phyloP scores from a whole-genome alignment of 1,140 invertebrate genomes.

The Drosophila santomea region DNA sequence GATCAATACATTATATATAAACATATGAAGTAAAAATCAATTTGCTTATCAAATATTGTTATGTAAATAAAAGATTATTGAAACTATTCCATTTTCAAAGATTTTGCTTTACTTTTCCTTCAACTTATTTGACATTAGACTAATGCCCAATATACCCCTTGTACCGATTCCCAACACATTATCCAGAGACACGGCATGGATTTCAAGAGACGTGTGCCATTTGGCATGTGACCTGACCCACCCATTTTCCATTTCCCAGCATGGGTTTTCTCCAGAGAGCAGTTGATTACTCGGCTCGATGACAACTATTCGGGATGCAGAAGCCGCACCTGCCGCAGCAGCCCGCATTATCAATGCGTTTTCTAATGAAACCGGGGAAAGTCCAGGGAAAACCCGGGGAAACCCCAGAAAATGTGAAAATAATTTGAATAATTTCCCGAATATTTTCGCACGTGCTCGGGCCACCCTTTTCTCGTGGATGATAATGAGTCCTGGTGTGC shows the following conservation, averaged over 20 bases:
- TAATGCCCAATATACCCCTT: slow-evolving; percentile 7
- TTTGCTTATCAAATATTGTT: no score
- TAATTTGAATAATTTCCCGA: slow-evolving; percentile 56
- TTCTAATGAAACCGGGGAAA: slow-evolving; percentile 30
- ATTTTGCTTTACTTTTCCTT: no score
- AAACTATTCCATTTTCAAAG: no score
- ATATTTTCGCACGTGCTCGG: slow-evolving; percentile 54
- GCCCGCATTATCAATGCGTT: slow-evolving; percentile 24
- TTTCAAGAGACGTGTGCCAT: slow-evolving; percentile 70
- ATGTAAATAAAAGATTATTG: no score
- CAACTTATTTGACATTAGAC: no score
- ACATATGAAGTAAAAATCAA: no score
- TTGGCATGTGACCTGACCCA: slow-evolving; percentile 60
- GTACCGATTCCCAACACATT: background rate
- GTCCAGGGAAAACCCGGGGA: slow-evolving; percentile 25
- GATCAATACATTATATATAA: no score
- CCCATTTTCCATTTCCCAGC: slow-evolving; percentile 39
- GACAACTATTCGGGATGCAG: slow-evolving; percentile 48
- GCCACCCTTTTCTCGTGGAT: slow-evolving; percentile 46
- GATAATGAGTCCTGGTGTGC: slow-evolving; percentile 54
- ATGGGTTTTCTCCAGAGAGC: slow-evolving; percentile 45
- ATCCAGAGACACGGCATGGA: slow-evolving; percentile 59
- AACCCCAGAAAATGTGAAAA: slow-evolving; percentile 52
- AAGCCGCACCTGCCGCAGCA: slow-evolving; percentile 42
- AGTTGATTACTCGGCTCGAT: slow-evolving; percentile 44